These are phyloP conservation scores for Zeugodacus cucurbitae DNA, from an alignment of 1,140 invertebrate genomes.

Conservation along the genomic window DNA sequence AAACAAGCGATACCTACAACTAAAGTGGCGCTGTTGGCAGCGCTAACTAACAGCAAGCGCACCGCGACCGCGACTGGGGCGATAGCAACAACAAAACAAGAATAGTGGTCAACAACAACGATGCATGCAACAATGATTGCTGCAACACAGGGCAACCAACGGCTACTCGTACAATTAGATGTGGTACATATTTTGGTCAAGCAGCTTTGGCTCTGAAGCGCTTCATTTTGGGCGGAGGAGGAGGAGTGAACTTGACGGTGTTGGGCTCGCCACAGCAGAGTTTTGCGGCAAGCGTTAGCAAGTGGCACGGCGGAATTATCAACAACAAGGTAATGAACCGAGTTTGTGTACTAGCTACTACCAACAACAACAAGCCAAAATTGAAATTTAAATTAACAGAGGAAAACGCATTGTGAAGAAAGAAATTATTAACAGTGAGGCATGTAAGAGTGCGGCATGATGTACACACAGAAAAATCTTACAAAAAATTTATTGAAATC, in stretches of 20 bases:
- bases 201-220: background rate
- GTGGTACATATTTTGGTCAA: background rate
- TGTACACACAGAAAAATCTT: background rate
- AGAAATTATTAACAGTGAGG: slow-evolving; percentile 11
- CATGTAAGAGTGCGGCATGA: background rate
- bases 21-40: slow-evolving; percentile 36
- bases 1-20: background rate
- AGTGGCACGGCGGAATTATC: background rate
- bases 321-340: background rate
- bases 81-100: slow-evolving; percentile 44
- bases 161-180: background rate
- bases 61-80: no score
- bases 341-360: background rate
- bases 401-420: background rate
- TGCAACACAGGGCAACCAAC: slow-evolving; percentile 17
- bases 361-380: slow-evolving; percentile 7
- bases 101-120: background rate
- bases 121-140: slow-evolving; percentile 18
- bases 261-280: background rate
- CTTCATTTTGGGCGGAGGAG: background rate
- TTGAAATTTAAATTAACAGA: slow-evolving; percentile 28
- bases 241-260: background rate
- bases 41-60: slow-evolving; percentile 46
- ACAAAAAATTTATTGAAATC: background rate
- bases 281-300: background rate